Evolutionary conservation across 30 jellyfish, hydroid and myxozoan genomes (phyloP).

Genomic region (Hydractinia symbiolongicarpus): DNA sequence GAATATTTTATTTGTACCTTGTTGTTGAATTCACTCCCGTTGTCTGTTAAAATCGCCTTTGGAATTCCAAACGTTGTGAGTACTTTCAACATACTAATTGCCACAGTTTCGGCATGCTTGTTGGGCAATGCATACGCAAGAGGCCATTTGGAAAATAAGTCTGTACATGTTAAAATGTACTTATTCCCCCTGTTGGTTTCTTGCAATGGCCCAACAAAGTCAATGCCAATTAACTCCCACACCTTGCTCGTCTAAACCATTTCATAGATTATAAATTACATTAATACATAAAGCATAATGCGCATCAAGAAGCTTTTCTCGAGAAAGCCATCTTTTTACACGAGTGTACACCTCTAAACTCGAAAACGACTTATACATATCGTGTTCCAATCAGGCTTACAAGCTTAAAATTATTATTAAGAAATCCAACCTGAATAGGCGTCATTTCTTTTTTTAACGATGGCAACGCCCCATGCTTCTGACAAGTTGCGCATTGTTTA

Average conservation of each 20-base stretch:
- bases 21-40: neutral
- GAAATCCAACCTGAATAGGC: neutral
- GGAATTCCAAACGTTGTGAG: slow-evolving; percentile 1
- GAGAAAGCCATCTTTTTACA: too few species aligned
- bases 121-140: neutral
- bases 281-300: too few species aligned
- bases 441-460: neutral
- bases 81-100: neutral
- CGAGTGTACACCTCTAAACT: too few species aligned
- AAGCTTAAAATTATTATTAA: too few species aligned
- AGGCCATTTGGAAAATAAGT: neutral
- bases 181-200: neutral
- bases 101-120: neutral
- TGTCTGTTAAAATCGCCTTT: neutral
- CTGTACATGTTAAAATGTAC: neutral
- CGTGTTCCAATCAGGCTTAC: too few species aligned
- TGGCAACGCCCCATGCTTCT: neutral
- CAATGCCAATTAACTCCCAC: neutral
- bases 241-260: neutral
- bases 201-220: neutral
- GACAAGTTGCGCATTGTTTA: neutral
- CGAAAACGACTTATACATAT: too few species aligned
- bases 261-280: too few species aligned
- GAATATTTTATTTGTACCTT: neutral
- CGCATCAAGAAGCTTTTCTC: too few species aligned